phyloP scores from a whole-genome alignment of 2,797 vertebrate genomes.

The Onychomys arenicola region DNA sequence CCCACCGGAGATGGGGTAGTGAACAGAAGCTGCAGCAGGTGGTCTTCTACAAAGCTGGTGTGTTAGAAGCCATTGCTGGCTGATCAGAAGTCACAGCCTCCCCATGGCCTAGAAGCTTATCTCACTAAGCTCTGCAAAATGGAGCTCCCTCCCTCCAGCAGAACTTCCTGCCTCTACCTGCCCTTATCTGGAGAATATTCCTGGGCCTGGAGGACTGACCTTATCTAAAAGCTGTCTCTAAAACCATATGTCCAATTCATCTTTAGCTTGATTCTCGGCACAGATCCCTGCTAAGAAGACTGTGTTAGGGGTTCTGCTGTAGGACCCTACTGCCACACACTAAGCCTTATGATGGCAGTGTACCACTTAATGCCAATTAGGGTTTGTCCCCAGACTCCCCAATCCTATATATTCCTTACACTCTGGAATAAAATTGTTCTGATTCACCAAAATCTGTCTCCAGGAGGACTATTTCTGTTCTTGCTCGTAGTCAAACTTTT shows the following conservation, averaged over 20 bases:
- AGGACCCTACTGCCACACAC: not conserved
- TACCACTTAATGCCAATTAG: not conserved
- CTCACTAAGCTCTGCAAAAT: not conserved
- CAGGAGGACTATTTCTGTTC: not conserved
- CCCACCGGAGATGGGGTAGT: not conserved
- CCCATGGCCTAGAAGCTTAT: not conserved
- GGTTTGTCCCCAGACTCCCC: not conserved
- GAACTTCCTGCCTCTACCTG: not conserved
- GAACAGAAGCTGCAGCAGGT: not conserved
- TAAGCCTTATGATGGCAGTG: not conserved
- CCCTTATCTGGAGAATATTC: not conserved
- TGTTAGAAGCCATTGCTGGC: not conserved
- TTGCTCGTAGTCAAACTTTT: not conserved
- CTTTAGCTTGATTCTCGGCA: not conserved
- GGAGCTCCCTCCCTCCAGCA: not conserved
- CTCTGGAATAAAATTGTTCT: not conserved
- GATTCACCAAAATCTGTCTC: not conserved
- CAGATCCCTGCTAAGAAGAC: not conserved
- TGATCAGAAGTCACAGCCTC: not conserved
- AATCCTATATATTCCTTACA: not conserved
- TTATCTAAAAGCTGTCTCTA: not conserved
- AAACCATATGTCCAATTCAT: not conserved
- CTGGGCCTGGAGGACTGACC: not conserved
- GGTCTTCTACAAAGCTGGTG: not conserved
- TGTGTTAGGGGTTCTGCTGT: not conserved